Evolutionary conservation across 2,888 invertebrate genomes (phyloP).

Genomic region (Pelosia muscerda): DNA sequence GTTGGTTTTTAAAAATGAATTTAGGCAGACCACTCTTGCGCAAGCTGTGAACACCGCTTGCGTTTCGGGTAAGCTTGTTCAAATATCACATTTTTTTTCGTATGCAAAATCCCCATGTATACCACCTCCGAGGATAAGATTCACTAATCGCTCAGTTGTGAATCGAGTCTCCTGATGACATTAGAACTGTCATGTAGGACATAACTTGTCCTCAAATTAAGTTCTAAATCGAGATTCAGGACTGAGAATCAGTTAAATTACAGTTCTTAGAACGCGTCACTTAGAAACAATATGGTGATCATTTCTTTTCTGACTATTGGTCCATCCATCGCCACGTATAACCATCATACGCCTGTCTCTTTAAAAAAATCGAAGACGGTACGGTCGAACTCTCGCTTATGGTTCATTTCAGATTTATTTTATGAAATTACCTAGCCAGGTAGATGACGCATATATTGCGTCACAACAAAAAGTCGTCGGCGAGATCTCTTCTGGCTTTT

Average conservation of each 20-base stretch:
- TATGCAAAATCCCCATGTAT: too few relatives aligned
- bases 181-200: too few relatives aligned
- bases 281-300: neutral
- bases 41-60: neutral
- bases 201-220: too few relatives aligned
- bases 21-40: neutral
- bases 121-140: too few relatives aligned
- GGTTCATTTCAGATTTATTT: neutral
- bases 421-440: neutral
- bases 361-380: neutral
- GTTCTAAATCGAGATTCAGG: too few relatives aligned
- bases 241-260: too few relatives aligned
- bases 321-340: neutral
- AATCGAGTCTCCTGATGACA: too few relatives aligned
- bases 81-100: too few relatives aligned
- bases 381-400: too few relatives aligned
- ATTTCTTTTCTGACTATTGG: neutral
- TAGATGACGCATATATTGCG: neutral
- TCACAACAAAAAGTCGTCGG: neutral
- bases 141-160: too few relatives aligned
- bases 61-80: neutral
- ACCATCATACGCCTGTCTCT: neutral
- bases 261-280: neutral
- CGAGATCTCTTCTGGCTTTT: neutral
- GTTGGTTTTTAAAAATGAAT: constrained; percentile 37